Evolutionary conservation across 2,888 invertebrate species (phyloP), one percentile per base, ranked within the genome.

Genomic region (Brenthis ino): DNA sequence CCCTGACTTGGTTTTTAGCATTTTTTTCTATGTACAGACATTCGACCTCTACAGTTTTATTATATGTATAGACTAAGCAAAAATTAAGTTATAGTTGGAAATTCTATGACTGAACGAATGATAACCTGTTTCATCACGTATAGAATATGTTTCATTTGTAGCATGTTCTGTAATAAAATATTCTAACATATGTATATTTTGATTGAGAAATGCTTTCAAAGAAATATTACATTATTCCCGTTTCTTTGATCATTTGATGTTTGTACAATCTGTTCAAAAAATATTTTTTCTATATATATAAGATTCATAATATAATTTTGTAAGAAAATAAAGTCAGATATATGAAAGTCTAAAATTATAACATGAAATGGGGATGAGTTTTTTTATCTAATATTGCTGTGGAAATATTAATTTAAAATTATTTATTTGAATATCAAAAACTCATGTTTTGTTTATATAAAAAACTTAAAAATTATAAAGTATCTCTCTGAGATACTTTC

Each of bases 181-280:
- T 13, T 14, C 6, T 8, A 20, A 54, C 12, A 20, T 20, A 54
- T 37, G 37, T 53, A n/a, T 63, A 12, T 20, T 48, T 43, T 16
- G 11, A 28, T 48, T 14, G 28, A 16, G 57, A 65, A 37, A 47
- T 56, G 20, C 16, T 65, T 50, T 50, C 37, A 37, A 14, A 51
- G 50, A 16, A 37, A 20, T 33, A 13, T 57, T 20, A 50, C 16
- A 57, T 65, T 28, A 33, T 53, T 37, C 28, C 1, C 24, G 6
- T 47, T 57, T 14, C 57, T 65, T 65, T 57, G 65, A 65, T 65
- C 57, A 48, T 57, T 37, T 14, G 14, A 24, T 65, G 11, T 37
- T 51, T 43, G 65, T 53, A 51, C 37, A 43, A 65, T 56, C 47
- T 51, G 13, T 55, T 43, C 14, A 8, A 20, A 64, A 47, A 47